A percentile compares a stretch with the other conserved stretches of the same genome.
These are phyloP conservation scores for Ectobius pallidus DNA, from an alignment of 2,888 invertebrate genomes.

Conservation along the genomic window DNA sequence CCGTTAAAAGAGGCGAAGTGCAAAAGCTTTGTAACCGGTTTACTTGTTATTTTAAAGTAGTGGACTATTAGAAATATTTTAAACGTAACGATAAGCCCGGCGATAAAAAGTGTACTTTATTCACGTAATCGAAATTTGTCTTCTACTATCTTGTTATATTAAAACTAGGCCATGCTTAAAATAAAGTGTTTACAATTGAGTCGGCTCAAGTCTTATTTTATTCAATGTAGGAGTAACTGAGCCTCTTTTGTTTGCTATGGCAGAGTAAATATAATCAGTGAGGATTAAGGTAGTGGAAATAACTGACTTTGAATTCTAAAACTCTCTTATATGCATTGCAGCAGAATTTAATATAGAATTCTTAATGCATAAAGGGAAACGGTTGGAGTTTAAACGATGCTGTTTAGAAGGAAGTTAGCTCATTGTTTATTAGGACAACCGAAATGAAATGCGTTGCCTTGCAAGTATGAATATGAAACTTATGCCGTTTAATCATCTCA, in stretches of 20 bases:
- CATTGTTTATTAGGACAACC: constrained; percentile 8
- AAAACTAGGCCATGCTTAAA: too few relatives aligned
- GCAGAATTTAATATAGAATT: constrained; percentile 15
- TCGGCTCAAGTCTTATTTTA: too few relatives aligned
- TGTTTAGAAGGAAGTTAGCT: constrained; percentile 1
- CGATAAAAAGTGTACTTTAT: too few relatives aligned
- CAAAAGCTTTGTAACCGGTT: too few relatives aligned
- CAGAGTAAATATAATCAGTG: not conserved
- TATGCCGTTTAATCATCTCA: not conserved
- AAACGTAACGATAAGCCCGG: too few relatives aligned
- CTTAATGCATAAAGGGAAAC: not conserved
- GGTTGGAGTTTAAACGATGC: not conserved
- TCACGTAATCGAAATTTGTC: too few relatives aligned
- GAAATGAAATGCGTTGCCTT: not conserved
- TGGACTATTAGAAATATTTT: too few relatives aligned
- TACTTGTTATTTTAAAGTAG: too few relatives aligned
- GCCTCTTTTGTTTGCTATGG: not conserved
- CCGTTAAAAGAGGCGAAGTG: too few relatives aligned
- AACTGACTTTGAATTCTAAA: not conserved
- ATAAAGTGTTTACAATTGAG: too few relatives aligned
- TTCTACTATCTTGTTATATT: too few relatives aligned
- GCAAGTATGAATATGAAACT: not conserved
- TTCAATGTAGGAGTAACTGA: too few relatives aligned
- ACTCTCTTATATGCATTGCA: not conserved
- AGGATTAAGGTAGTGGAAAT: not conserved